Base-by-base conservation (phyloP, 2,113 vertebrate genomes). In the Dicentrarchus labrax region DNA sequence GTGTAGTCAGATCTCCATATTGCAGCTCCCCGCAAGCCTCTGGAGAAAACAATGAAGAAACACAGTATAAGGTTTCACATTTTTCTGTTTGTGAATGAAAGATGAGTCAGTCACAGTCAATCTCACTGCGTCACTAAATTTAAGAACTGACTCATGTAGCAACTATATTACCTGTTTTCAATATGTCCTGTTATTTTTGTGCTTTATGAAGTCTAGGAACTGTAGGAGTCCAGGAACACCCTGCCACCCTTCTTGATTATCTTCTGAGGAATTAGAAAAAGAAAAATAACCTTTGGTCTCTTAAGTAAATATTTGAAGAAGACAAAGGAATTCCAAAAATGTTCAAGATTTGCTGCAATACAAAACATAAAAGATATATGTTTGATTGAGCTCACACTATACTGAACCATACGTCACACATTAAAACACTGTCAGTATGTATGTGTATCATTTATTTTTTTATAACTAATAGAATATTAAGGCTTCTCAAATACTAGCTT, bases 261-360 rank as follows among this genome's bases (percentile, higher is more conserved):
- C 51, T 61, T 75, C 39, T 84, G 68, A 86, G 60, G 38, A 87
- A 86, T 76, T 66, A 74, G 43, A 30, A 60, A 75, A 82, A 67
- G 62, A 70, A 88, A 91, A 86, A 85, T 39, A 79, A 82, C 61
- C 79, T 86, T 85, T 82, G 0, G 43, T 78, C 72, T 71, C 71
- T 73, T 57, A 53, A 65, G 88, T 84, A 80, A 87, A 91, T 73
- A 87, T 84, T 75, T 80, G 64, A 86, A 82, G 64, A 68, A 39
- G 69, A 78, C 54, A 89, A 66, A 86, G 43, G 68, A 90, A 89
- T 91, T 74, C 66, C 75, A 84, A 74, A 61, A 88, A 85, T 86
- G 72, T 61, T 57, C 45, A 69, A 64, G 61, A 77, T 80, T 78
- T 70, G 39, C 38, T 64, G 65, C 61, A 60, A 68, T 47, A 56